Base-by-base conservation (phyloP, 2,888 invertebrate genomes). In the Caenorhabditis afra region DNA sequence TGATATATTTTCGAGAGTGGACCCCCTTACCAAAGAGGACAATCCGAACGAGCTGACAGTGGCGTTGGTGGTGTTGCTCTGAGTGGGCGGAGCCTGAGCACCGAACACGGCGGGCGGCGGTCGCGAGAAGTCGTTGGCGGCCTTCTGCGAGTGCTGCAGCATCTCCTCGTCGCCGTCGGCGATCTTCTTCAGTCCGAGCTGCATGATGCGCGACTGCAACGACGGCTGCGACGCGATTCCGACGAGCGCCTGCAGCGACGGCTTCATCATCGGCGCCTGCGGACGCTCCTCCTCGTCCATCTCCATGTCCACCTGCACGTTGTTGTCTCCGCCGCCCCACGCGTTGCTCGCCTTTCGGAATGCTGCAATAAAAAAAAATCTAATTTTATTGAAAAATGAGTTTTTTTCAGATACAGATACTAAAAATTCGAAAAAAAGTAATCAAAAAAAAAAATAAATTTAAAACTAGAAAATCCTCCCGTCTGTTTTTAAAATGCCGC, bases 201-300 rank as follows among this genome's bases (percentile, higher is more conserved):
- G 65, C 52, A 65, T 65, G n/a, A 79, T 74, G 29, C 79, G 41
- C 1, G 79, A 79, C 23, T 74, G 64, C 18, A 79, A 70, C 7
- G 74, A 74, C 18, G 74, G 79, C 12, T 79, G 79, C 11, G 62
- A 62, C 16, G 61, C 61, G 37, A 59, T 73, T 64, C 73, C 73
- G 37, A 73, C 58, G 12, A 73, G 73, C 0, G 64, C 64, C 58
- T 64, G 64, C 45, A 73, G 49, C n/a, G 64, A 55, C 3, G 73
- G 73, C 44, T 73, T 73, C 64, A 73, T 73, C 58, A 73, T 64
- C 18, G 73, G 64, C 10, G 64, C 73, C 22, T 45, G 50, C 39
- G 78, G 78, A 4, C 67, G 62, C 11, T 75, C 80, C 10, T 80
- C 80, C 1, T 80, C 80, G 37, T 80, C 80, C 12, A 80, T 76